Evolutionary conservation across 2,888 invertebrate species (phyloP).

Genomic region (Tupiocoris notatus): DNA sequence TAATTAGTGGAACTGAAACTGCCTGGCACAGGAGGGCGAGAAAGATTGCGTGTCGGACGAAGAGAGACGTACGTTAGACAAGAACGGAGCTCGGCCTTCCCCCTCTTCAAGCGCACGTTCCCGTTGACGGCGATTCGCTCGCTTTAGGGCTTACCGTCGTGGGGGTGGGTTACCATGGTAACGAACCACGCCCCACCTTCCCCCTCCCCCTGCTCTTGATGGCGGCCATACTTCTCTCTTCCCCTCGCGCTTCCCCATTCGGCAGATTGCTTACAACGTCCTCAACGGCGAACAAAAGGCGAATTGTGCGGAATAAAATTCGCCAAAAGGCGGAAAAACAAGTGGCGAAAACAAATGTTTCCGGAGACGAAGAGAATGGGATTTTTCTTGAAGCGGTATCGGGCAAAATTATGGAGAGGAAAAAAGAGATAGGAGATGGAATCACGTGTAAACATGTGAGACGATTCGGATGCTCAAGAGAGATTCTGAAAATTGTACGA

Average conservation of each 20-base stretch:
- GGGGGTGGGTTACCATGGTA: conserved; percentile 34
- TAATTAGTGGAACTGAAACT: conserved; percentile 27
- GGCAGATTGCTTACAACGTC: not conserved
- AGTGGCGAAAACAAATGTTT: not conserved
- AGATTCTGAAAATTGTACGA: too few species aligned
- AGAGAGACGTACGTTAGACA: not conserved
- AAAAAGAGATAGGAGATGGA: too few species aligned
- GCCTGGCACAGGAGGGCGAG: not conserved
- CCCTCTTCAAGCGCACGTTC: not conserved
- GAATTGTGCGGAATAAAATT: not conserved
- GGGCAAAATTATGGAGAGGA: too few species aligned
- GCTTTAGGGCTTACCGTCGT: not conserved
- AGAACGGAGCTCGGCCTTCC: not conserved
- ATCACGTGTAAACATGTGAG: too few species aligned
- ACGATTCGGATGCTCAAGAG: too few species aligned
- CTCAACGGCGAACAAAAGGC: not conserved
- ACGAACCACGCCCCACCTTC: conserved; percentile 31
- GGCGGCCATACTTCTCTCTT: conserved; percentile 17
- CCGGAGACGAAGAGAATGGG: not conserved
- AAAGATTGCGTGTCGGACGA: not conserved
- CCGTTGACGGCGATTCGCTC: not conserved
- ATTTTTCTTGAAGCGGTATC: not conserved
- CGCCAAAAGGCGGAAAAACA: not conserved
- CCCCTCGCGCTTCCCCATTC: conserved; percentile 10
- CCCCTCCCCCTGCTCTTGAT: not conserved